A percentile compares a stretch with the other conserved stretches of the same genome.
These are phyloP conservation scores for Murina feae DNA, from an alignment of 2,113 vertebrate species.

Conservation along the genomic window DNA sequence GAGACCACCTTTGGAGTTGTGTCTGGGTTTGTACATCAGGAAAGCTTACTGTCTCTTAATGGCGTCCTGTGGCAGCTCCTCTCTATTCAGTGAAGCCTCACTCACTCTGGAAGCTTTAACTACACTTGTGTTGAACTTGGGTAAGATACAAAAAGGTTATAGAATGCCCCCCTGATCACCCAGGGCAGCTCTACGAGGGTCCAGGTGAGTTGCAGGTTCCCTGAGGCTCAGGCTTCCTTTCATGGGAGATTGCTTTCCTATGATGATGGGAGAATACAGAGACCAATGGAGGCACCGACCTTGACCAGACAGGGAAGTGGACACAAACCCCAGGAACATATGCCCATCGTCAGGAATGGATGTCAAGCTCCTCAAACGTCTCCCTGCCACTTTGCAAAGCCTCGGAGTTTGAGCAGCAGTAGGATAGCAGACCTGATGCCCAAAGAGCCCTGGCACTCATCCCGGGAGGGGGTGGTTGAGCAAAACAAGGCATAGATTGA, in stretches of 20 bases:
- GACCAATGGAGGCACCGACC: not conserved
- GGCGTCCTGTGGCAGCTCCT: fast-evolving
- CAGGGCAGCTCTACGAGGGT: not conserved
- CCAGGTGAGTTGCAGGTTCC: not conserved
- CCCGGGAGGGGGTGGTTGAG: not conserved
- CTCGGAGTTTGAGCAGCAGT: not conserved
- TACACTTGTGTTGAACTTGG: not conserved
- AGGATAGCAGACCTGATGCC: not conserved
- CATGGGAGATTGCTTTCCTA: not conserved
- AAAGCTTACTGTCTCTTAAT: not conserved
- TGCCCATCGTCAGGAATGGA: not conserved
- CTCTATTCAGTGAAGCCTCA: not conserved
- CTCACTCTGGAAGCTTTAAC: not conserved
- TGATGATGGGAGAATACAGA: not conserved
- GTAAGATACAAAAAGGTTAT: not conserved
- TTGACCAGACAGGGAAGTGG: not conserved
- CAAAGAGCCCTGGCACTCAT: not conserved
- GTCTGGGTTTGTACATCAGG: not conserved
- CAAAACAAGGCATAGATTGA: not conserved
- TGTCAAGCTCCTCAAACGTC: not conserved
- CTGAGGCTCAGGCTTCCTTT: not conserved
- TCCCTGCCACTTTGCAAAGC: not conserved
- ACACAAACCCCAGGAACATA: not conserved
- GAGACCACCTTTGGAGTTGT: not conserved
- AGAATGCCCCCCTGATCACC: not conserved